A percentile compares a stretch with the other conserved stretches of the same genome.
Conservation (phyloP, 2,113 vertebrate genomes). For the Laticauda laticaudata region DNA sequence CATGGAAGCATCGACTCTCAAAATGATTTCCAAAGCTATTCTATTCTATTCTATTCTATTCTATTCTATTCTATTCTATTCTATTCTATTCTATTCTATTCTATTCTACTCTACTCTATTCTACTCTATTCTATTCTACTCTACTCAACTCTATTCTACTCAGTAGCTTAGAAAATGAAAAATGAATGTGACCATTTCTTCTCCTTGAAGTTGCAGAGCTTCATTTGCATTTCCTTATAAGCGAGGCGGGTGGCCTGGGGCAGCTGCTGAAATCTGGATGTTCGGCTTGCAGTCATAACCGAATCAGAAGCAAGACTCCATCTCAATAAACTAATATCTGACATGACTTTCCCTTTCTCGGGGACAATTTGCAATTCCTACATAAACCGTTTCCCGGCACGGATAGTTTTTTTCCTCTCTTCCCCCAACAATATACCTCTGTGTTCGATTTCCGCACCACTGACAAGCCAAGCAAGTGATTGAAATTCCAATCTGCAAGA, state of each 20-base stretch:
- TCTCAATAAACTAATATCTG: background rate
- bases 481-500: conserved; percentile 19
- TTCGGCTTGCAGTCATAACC: background rate
- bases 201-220: background rate
- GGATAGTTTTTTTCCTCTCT: background rate
- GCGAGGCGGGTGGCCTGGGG: background rate
- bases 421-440: background rate
- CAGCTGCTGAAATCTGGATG: background rate
- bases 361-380: background rate
- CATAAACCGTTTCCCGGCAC: background rate
- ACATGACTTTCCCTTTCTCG: background rate
- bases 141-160: background rate
- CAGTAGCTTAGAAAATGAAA: background rate
- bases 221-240: background rate
- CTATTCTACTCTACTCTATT: no score
- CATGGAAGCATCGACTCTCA: no score
- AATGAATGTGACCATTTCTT: background rate
- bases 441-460: background rate
- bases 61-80: rapidly evolving
- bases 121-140: no score
- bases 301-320: background rate
- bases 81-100: no score
- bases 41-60: no score
- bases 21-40: no score
- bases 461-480: background rate